Evolutionary conservation across 2,113 vertebrate genomes (phyloP), one percentile per base, ranked within the genome.

Genomic region (Gobio gobio): DNA sequence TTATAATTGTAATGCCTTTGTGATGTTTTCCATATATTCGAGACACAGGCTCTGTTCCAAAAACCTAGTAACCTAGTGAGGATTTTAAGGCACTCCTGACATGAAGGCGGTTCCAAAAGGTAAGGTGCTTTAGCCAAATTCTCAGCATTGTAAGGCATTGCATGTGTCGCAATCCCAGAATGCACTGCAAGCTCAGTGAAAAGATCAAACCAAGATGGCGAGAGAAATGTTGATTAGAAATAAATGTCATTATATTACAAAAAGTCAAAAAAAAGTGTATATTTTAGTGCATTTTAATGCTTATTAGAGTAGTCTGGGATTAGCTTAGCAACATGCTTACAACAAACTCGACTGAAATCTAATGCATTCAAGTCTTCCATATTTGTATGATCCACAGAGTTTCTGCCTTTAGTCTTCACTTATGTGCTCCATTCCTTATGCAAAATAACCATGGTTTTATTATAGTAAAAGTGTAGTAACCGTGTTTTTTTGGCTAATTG

Each of bases 281-380:
- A 72, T n/a, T 43, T 12, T 1, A n/a, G 10, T n/a, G 9, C 3
- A 24, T 45, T 73, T 45, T 8, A 47, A 22, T 40, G 18, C 4
- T 0, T 70, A 22, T 0, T 10, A 10, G 8, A 68, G 16, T 22
- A 22, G 66, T 70, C 1, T 20, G 18, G n/a, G 3, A 26, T 73
- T 45, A 74, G 43, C n/a, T 24, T 74, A 74, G 70, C 70, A n/a
- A 74, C n/a, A 26, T 47, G 43, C 43, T 47, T 16, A 73, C n/a
- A 14, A 6, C 22, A 24, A 45, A 47, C 4, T 49, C 0, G 0
- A 26, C 22, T 47, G 10, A 73, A 47, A 13, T 24, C 18, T 40
- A 12, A 20, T 54, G 16, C 51, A 20, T 36, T 18, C 10, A 20
- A 73, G 12, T 56, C 54, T 7, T 56, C 18, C 54, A 56, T 56